Evolutionary conservation across 1,140 invertebrate genomes (phyloP).

Genomic region (Aphelinus certus): DNA sequence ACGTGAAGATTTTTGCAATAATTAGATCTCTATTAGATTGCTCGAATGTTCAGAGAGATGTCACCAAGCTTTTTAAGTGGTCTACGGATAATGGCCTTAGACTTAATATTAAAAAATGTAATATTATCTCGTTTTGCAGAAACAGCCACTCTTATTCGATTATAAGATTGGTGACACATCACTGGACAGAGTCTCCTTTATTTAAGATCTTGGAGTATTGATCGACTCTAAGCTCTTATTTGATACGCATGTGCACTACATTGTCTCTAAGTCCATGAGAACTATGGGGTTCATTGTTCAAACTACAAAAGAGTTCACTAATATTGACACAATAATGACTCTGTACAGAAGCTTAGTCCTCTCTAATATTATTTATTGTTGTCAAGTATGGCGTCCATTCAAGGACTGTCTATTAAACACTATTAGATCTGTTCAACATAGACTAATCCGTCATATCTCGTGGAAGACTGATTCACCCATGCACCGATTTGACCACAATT

Average conservation of each 20-base stretch:
- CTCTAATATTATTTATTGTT: too few relatives aligned
- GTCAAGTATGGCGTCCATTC: too few relatives aligned
- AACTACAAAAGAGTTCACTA: background rate
- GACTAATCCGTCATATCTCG: too few relatives aligned
- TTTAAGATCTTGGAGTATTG: background rate
- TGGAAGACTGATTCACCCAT: too few relatives aligned
- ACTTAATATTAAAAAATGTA: background rate
- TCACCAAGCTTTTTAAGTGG: background rate
- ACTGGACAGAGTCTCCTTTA: background rate
- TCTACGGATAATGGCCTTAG: background rate
- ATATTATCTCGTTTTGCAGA: background rate
- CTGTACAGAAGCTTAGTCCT: background rate
- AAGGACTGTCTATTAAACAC: too few relatives aligned
- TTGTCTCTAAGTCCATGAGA: background rate
- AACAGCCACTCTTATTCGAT: background rate
- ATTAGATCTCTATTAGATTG: background rate
- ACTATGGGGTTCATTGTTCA: background rate
- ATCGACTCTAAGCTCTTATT: background rate
- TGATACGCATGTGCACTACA: background rate
- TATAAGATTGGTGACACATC: background rate
- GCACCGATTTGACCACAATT: too few relatives aligned
- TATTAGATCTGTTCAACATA: too few relatives aligned
- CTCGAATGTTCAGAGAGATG: background rate
- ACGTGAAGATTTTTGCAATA: background rate
- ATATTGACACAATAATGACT: background rate